These are phyloP conservation scores for Galago senegalensis DNA, from an alignment of 2,797 vertebrate species.

Conservation along the genomic window DNA sequence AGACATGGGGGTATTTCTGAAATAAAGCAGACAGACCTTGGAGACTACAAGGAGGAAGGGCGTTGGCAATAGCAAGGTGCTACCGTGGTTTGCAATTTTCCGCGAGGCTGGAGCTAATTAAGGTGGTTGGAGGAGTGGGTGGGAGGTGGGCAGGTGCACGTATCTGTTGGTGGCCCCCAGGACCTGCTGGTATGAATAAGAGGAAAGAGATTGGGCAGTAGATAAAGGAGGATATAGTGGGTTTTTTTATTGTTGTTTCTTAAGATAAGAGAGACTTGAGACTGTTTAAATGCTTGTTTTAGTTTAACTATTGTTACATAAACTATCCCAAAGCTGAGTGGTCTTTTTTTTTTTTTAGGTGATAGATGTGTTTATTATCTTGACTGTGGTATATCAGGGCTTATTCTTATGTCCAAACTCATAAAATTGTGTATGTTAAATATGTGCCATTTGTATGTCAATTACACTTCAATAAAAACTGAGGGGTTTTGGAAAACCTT, in stretches of 20 bases:
- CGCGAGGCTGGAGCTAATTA: background rate
- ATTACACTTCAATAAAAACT: background rate
- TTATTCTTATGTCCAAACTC: too few relatives aligned
- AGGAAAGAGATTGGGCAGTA: background rate
- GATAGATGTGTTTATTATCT: too few relatives aligned
- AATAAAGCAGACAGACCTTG: background rate
- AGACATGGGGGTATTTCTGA: background rate
- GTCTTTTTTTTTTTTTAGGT: too few relatives aligned
- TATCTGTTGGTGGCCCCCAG: background rate
- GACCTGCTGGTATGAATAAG: background rate
- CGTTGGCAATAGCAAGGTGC: background rate
- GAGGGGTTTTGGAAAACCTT: background rate
- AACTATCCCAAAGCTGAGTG: background rate
- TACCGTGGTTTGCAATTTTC: background rate
- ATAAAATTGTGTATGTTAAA: too few relatives aligned
- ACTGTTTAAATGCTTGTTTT: conserved; percentile 38
- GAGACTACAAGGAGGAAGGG: background rate
- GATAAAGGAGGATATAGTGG: background rate
- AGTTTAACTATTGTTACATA: background rate
- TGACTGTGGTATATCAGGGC: too few relatives aligned
- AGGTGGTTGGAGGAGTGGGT: background rate
- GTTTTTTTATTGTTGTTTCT: conserved; percentile 25
- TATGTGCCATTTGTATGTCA: too few relatives aligned
- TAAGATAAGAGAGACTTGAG: background rate
- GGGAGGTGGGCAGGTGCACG: background rate